A percentile compares a stretch with the other conserved stretches of the same genome.
These are phyloP conservation scores for Cyprinodon tularosa DNA, from an alignment of 2,113 vertebrate species.

Conservation along the genomic window DNA sequence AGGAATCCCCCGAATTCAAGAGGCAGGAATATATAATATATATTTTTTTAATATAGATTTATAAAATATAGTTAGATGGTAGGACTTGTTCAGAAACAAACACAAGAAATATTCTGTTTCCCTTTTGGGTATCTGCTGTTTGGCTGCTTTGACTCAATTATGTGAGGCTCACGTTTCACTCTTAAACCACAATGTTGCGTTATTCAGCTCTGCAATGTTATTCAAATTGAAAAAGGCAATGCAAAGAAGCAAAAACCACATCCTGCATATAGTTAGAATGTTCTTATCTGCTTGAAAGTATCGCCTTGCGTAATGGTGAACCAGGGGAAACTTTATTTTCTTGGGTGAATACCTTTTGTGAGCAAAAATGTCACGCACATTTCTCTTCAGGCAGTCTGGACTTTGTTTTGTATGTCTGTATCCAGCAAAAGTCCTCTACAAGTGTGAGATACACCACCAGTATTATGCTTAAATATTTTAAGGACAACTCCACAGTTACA, in stretches of 20 bases:
- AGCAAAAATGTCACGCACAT: not conserved
- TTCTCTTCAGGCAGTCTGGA: not conserved
- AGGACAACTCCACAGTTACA: not conserved
- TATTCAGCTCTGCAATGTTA: not conserved
- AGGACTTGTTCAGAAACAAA: not conserved
- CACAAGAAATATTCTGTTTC: not conserved
- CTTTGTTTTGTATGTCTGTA: constrained; percentile 1
- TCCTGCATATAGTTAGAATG: not conserved
- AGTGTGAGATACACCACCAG: not conserved
- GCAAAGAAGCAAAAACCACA: not conserved
- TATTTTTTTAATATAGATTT: no score
- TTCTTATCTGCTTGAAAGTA: not conserved
- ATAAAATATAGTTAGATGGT: not conserved
- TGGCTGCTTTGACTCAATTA: not conserved
- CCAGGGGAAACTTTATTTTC: no score
- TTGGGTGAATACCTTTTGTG: not conserved
- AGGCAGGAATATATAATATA: no score
- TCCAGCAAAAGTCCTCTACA: not conserved
- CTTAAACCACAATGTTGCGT: not conserved
- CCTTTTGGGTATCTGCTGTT: not conserved
- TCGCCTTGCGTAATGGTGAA: not conserved
- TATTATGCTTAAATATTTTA: not conserved
- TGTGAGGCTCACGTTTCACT: not conserved
- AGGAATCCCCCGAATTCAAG: no score
- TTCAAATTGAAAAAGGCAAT: not conserved